Evolutionary conservation across 1,140 invertebrate species (phyloP).

Genomic region (Papilio polytes): DNA sequence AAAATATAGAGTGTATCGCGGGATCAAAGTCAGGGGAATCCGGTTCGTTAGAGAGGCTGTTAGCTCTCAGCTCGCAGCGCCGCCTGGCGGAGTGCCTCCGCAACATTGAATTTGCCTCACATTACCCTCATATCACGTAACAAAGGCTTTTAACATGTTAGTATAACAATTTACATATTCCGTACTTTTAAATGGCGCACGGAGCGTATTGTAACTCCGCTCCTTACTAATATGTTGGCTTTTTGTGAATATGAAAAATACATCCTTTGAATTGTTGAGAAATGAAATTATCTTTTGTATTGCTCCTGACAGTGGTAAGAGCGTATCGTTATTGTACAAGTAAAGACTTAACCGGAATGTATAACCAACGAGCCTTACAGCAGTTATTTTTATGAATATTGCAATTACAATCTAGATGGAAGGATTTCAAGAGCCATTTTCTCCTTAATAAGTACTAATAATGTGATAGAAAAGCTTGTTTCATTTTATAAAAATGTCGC

Average conservation of each 20-base stretch:
- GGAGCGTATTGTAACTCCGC: conserved; percentile 4
- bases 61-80: conserved; percentile 14
- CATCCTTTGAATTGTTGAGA: not conserved
- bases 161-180: conserved; percentile 40
- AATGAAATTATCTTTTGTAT: conserved; percentile 15
- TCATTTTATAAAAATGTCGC: no score
- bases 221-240: not conserved
- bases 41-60: conserved; percentile 38
- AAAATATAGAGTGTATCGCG: conserved; percentile 25
- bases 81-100: conserved; percentile 20
- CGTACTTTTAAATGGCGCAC: conserved; percentile 30
- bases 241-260: conserved; percentile 26
- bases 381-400: no score
- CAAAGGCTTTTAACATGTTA: conserved; percentile 42
- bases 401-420: no score
- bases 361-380: no score
- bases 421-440: no score
- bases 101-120: conserved; percentile 36
- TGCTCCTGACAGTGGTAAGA: not conserved
- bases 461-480: no score
- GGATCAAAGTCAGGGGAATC: conserved; percentile 33
- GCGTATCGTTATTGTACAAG: not conserved
- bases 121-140: conserved; percentile 36
- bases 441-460: no score
- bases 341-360: not conserved